Conservation (phyloP, 2,113 vertebrate genomes). For the Pseudorasbora parva region DNA sequence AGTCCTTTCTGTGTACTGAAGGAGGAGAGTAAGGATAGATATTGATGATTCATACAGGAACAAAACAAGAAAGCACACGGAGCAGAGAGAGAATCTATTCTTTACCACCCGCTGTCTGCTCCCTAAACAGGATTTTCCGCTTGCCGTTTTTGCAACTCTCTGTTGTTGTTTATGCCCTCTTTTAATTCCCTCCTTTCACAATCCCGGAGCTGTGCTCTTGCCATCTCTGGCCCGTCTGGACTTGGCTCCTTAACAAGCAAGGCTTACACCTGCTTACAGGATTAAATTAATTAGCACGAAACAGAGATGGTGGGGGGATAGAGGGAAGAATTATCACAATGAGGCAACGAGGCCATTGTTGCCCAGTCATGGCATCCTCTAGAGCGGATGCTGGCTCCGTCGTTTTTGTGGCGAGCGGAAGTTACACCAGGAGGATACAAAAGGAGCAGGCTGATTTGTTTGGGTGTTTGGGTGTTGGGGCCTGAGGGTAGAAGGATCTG, state of each 20-base stretch:
- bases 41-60: conserved; percentile 56
- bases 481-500: conserved; percentile 44
- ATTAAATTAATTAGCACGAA: conserved; percentile 86
- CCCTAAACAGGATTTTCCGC: conserved; percentile 72
- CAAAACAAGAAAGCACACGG: conserved; percentile 40
- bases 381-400: conserved; percentile 58
- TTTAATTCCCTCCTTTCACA: conserved; percentile 69
- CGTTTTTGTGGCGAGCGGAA: conserved; percentile 42
- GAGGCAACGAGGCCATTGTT: conserved; percentile 62
- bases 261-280: conserved; percentile 87
- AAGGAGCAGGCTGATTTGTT: conserved; percentile 50
- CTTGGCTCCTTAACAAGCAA: conserved; percentile 75
- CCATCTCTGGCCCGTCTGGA: conserved; percentile 70
- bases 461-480: conserved; percentile 56
- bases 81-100: conserved; percentile 51
- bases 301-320: conserved; percentile 68
- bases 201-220: conserved; percentile 60
- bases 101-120: conserved; percentile 61
- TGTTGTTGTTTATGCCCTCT: conserved; percentile 64
- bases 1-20: conserved; percentile 64
- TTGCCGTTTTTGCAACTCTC: conserved; percentile 66
- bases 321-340: conserved; percentile 76
- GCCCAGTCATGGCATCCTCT: conserved; percentile 48
- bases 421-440: conserved; percentile 36
- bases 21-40: conserved; percentile 66